Base-by-base conservation (phyloP, 1,140 invertebrate genomes). In the Anastrepha ludens region DNA sequence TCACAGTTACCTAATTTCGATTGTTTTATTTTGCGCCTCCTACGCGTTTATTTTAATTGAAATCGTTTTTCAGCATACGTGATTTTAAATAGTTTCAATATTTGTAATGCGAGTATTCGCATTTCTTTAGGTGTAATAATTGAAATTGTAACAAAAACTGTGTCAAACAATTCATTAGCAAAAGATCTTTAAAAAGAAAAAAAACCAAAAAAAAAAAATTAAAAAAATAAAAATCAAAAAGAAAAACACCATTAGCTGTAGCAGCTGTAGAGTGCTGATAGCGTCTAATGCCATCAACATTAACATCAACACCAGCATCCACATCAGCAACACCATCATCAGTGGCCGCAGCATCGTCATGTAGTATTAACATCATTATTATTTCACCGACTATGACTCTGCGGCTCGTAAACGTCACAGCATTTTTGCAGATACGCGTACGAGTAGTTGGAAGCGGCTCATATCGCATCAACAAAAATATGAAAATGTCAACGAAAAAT, bases 401-500 rank as follows among this genome's bases (percentile, higher is more conserved):
- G 29, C 29, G 29, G 41, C 50, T 50, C 50, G 74, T 29, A 81
- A 81, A 81, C 20, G 74, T 20, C 74, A 81, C 64, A 67, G 11
- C n/a, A 67, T 67, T 67, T 67, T 67, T 39, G 29, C 64, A 29
- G 29, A 29, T 29, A 29, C 29, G 29, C 29, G 29, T 29, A 29
- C 29, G 7, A 5, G 5, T 67, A 29, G 47, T 58, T 55, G 74
- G 74, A 58, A 13, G 47, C 9, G 74, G 17, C 74, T 29, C 74
- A 50, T 81, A 20, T 55, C 44, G n/a, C 74, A 81, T 81, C 74
- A 55, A 55, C 74, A 29, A 20, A 81, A 81, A 81, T 81, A 81
- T 81, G 74, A 81, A 81, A 81, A 81, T 81, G 74, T 81, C 74
- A 58, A 81, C 74, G 74, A 81, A 81, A 81, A 81, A 47, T 81